Conservation (phyloP, 2,888 invertebrate species). For the Pseudococcus jackbeardsleyi region DNA sequence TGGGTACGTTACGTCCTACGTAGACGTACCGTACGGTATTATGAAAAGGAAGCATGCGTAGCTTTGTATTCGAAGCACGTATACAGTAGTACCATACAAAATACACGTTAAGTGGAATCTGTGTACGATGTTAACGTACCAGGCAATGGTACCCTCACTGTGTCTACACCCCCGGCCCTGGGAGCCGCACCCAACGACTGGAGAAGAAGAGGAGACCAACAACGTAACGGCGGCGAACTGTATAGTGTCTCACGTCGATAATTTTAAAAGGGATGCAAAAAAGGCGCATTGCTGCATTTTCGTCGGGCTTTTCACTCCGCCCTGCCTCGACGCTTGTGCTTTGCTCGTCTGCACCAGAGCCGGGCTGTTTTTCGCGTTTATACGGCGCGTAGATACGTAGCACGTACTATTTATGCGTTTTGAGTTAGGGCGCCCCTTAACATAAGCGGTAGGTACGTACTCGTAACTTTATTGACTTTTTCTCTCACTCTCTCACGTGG, state of each 20-base stretch:
- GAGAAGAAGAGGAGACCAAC: background rate
- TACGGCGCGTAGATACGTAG: background rate
- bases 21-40: background rate
- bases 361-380: background rate
- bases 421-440: background rate
- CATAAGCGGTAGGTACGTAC: background rate
- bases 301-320: background rate
- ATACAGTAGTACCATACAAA: background rate
- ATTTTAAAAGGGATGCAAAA: conserved; percentile 47
- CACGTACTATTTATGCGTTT: conserved; percentile 1
- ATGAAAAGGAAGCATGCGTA: conserved; percentile 1
- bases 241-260: conserved; percentile 12
- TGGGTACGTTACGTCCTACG: background rate
- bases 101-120: conserved; percentile 17
- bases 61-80: conserved; percentile 10
- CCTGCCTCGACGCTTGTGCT: too few species aligned
- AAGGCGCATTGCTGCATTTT: conserved; percentile 46
- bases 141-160: background rate
- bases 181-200: background rate
- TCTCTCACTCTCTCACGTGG: background rate
- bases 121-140: background rate
- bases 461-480: conserved; percentile 19
- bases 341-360: background rate
- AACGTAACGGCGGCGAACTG: background rate
- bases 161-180: background rate